These are phyloP conservation scores for Myanophis thanlyinensis DNA, from an alignment of 2,113 vertebrate genomes.

Conservation along the genomic window DNA sequence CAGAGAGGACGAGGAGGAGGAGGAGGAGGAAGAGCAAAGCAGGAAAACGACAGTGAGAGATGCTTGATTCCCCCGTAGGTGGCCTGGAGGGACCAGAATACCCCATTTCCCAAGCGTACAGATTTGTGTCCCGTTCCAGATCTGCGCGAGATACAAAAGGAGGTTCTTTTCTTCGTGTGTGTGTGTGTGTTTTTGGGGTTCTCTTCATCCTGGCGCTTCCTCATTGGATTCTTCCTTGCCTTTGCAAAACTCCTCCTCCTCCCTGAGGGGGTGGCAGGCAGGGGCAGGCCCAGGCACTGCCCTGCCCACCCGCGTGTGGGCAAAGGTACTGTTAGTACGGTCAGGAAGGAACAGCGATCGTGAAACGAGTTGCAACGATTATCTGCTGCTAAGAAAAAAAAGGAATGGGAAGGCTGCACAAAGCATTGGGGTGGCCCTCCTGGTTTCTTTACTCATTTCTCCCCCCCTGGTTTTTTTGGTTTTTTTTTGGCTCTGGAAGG, in stretches of 20 bases:
- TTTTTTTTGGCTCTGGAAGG: not conserved
- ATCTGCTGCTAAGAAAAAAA: not conserved
- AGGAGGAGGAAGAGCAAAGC: not conserved
- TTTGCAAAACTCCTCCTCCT: not conserved
- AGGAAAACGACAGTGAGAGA: not conserved
- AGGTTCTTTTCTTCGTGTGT: not conserved
- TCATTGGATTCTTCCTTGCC: not conserved
- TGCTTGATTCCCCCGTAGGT: not conserved
- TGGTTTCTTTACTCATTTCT: not conserved
- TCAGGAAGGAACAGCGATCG: not conserved
- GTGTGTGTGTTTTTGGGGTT: not conserved
- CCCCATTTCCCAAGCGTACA: not conserved
- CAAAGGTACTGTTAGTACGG: not conserved
- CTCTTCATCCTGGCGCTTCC: slow-evolving; percentile 9
- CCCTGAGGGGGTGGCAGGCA: not conserved
- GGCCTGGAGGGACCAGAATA: not conserved
- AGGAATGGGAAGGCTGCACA: not conserved
- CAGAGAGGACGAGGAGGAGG: not conserved
- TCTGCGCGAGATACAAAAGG: not conserved
- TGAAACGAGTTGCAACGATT: not conserved
- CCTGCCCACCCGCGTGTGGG: not conserved
- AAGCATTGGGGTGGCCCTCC: not conserved
- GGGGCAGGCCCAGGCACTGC: not conserved
- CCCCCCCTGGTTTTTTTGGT: not conserved
- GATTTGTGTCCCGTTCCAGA: not conserved